These are phyloP conservation scores for Gymnorhina tibicen DNA, from an alignment of 2,113 vertebrate genomes.

Conservation along the genomic window DNA sequence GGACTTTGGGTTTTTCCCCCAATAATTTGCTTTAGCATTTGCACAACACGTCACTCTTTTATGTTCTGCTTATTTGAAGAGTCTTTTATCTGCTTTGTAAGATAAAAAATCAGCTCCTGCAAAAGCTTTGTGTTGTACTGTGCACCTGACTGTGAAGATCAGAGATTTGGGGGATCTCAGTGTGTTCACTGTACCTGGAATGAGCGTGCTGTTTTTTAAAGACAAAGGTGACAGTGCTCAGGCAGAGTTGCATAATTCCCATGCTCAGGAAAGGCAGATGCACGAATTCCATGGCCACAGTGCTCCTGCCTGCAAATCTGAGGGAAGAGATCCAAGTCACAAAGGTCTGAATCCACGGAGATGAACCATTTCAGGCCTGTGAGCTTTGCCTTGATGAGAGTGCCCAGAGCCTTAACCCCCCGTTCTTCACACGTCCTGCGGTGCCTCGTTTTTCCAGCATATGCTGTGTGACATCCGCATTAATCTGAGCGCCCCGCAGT, in stretches of 20 bases:
- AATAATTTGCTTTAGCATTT: not conserved
- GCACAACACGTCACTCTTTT: not conserved
- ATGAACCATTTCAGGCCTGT: not conserved
- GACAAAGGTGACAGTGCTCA: not conserved
- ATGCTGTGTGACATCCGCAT: constrained; percentile 61
- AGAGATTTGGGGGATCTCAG: not conserved
- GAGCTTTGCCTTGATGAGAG: constrained; percentile 7
- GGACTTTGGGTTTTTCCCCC: not conserved
- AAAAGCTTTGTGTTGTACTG: not conserved
- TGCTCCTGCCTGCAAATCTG: not conserved
- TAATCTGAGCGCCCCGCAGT: constrained; percentile 29
- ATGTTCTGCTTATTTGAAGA: not conserved
- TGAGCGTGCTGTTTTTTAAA: not conserved
- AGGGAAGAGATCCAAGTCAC: not conserved
- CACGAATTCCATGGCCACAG: not conserved
- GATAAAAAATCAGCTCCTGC: not conserved
- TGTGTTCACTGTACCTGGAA: not conserved
- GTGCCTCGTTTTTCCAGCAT: constrained; percentile 24
- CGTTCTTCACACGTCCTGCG: not conserved
- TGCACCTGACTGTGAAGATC: not conserved
- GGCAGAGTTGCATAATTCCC: not conserved
- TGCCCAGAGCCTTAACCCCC: constrained; percentile 24
- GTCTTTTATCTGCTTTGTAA: not conserved
- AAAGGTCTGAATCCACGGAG: not conserved
- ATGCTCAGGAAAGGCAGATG: not conserved